A percentile compares a stretch with the other conserved stretches of the same genome.
Evolutionary conservation across 2,888 invertebrate species (phyloP).

Genomic region (Seira ritae): DNA sequence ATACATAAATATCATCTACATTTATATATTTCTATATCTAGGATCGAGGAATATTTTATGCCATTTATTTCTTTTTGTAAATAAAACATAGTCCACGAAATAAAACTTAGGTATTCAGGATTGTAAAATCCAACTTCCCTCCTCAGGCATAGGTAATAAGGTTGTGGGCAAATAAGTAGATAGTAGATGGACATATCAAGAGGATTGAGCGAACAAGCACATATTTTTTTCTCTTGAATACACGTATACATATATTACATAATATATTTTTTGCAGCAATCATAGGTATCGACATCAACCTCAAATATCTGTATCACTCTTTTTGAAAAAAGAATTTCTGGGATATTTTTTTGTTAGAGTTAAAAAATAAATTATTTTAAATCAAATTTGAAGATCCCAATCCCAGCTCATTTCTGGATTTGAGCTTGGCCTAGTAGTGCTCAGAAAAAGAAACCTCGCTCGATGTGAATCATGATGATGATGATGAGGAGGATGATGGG

Average conservation of each 20-base stretch:
- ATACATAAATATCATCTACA: too few relatives aligned
- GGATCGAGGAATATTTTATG: neutral
- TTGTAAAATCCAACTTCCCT: neutral
- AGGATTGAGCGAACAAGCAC: too few relatives aligned
- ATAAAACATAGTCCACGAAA: neutral
- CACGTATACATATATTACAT: too few relatives aligned
- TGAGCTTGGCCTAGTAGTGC: too few relatives aligned
- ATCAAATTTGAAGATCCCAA: neutral
- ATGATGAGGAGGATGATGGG: slow-evolving; percentile 40
- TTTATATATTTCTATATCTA: too few relatives aligned
- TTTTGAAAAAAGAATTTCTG: too few relatives aligned
- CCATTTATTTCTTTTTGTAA: neutral
- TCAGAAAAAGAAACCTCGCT: too few relatives aligned
- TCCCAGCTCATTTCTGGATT: neutral
- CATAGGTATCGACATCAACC: neutral
- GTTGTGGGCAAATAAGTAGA: slow-evolving; percentile 12
- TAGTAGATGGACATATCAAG: slow-evolving; percentile 14
- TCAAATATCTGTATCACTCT: neutral
- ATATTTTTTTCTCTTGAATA: neutral
- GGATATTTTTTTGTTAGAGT: neutral
- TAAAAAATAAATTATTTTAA: neutral
- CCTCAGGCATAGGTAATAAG: neutral
- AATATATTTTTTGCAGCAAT: neutral
- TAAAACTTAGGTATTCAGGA: too few relatives aligned
- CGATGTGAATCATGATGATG: neutral